These are phyloP conservation scores for Octopus bimaculoides DNA, from an alignment of 1,140 invertebrate genomes.

Conservation along the genomic window DNA sequence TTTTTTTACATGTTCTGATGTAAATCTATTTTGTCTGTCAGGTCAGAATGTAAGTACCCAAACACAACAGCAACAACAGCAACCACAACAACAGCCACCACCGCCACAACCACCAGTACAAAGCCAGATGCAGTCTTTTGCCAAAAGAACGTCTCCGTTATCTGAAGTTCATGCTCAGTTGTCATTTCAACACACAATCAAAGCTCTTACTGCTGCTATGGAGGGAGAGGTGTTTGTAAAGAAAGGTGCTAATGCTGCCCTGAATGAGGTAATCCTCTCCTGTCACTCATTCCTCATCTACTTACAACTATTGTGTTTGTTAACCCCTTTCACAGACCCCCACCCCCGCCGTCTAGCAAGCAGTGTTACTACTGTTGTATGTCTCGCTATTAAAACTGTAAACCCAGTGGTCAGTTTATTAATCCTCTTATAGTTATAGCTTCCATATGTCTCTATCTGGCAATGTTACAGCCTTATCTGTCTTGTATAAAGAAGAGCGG, in stretches of 20 bases:
- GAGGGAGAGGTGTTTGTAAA: slow-evolving; percentile 16
- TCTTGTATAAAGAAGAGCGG: no score
- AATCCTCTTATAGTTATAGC: no score
- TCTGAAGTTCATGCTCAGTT: slow-evolving; percentile 33
- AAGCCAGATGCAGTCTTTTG: not conserved
- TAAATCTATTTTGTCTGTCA: not conserved
- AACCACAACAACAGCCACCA: not conserved
- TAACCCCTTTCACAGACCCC: no score
- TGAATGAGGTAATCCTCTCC: slow-evolving; percentile 18
- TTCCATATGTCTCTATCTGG: no score
- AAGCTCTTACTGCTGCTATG: slow-evolving; percentile 23
- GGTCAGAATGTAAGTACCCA: slow-evolving; percentile 10
- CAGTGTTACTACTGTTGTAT: no score
- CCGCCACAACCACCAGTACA: not conserved
- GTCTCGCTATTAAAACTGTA: no score
- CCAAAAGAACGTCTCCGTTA: slow-evolving; percentile 7
- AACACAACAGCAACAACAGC: not conserved
- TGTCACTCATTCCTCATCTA: no score
- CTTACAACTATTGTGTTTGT: no score
- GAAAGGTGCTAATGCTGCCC: slow-evolving; percentile 15
- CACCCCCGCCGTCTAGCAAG: no score
- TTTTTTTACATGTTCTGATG: no score
- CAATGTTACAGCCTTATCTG: no score
- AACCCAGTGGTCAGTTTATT: no score
- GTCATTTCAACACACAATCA: slow-evolving; percentile 27